Percentiles rank a stretch among this genome's conserved stretches.
These are phyloP conservation scores for Acipenser oxyrinchus DNA, from an alignment of 2,797 vertebrate species.

Conservation along the genomic window DNA sequence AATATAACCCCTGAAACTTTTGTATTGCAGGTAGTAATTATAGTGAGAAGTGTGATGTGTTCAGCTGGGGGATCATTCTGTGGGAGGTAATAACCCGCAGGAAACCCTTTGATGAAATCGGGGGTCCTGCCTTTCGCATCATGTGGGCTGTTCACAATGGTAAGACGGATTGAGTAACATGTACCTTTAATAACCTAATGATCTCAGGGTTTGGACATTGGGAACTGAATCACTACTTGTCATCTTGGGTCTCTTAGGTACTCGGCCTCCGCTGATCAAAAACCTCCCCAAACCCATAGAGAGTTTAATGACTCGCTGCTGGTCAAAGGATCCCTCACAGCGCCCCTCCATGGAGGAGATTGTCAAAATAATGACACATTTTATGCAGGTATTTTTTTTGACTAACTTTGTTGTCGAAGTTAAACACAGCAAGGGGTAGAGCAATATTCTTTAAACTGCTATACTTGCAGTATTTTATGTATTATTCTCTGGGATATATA, in stretches of 20 bases:
- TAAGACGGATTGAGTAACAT: constrained; percentile 39
- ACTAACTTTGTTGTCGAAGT: constrained; percentile 7
- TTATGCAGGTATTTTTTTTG: constrained; percentile 77
- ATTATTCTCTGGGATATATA: too few relatives aligned
- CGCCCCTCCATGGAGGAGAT: constrained; percentile 98
- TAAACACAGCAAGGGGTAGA: too few relatives aligned
- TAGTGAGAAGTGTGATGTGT: constrained; percentile 95
- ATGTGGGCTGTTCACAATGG: constrained; percentile 98
- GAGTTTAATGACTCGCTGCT: constrained; percentile 96
- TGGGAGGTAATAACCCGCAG: constrained; percentile 95
- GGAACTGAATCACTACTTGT: constrained; percentile 9
- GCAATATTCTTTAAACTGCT: not conserved
- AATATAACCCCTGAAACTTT: not conserved
- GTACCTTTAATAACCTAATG: not conserved
- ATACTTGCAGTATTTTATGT: not conserved
- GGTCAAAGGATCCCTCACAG: constrained; percentile 97
- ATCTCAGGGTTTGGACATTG: constrained; percentile 16
- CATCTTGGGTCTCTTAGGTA: constrained; percentile 56
- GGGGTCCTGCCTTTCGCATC: constrained; percentile 90
- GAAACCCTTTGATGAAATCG: constrained; percentile 97
- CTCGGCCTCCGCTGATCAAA: constrained; percentile 91
- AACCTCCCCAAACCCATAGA: constrained; percentile 95
- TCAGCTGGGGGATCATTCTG: constrained; percentile 96
- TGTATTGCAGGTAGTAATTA: constrained; percentile 77
- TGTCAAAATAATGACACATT: constrained; percentile 95